These are phyloP conservation scores for Nomada ruficornis DNA, from an alignment of 2,888 invertebrate genomes.

Conservation along the genomic window DNA sequence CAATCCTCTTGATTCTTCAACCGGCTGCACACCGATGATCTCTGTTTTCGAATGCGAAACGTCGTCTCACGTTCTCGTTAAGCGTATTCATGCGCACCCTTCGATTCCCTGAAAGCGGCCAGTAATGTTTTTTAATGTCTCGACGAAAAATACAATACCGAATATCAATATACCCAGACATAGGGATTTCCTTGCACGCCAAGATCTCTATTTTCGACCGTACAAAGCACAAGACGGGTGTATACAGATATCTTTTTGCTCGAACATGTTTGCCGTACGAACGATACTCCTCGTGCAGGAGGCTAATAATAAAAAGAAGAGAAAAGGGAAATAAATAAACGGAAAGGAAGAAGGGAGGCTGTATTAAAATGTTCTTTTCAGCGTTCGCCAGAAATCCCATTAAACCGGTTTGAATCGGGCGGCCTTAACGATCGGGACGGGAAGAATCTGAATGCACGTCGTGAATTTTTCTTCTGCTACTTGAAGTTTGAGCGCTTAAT, in stretches of 20 bases:
- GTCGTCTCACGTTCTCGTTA: conserved; percentile 32
- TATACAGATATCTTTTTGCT: background rate
- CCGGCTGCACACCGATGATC: conserved; percentile 5
- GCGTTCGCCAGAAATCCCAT: conserved; percentile 65
- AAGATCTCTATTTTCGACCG: conserved; percentile 6
- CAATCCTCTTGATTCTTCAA: conserved; percentile 30
- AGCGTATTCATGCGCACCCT: conserved; percentile 29
- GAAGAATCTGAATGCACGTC: conserved; percentile 60
- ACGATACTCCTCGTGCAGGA: conserved; percentile 25
- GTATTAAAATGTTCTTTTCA: conserved; percentile 67
- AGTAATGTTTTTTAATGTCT: conserved; percentile 37
- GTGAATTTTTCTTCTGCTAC: conserved; percentile 63
- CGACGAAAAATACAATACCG: conserved; percentile 12
- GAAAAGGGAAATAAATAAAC: background rate
- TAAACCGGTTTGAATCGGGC: conserved; percentile 66
- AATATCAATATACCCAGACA: background rate
- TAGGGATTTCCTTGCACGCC: conserved; percentile 18
- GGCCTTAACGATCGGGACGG: conserved; percentile 53
- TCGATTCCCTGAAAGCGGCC: conserved; percentile 11
- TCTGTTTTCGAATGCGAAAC: conserved; percentile 24
- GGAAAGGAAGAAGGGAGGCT: conserved; percentile 26
- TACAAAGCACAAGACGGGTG: background rate
- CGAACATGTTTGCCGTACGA: conserved; percentile 26
- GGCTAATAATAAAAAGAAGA: background rate
- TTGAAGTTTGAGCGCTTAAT: conserved; percentile 65